phyloP scores from a whole-genome alignment of 1,140 invertebrate genomes.

The Diabrotica undecimpunctata region DNA sequence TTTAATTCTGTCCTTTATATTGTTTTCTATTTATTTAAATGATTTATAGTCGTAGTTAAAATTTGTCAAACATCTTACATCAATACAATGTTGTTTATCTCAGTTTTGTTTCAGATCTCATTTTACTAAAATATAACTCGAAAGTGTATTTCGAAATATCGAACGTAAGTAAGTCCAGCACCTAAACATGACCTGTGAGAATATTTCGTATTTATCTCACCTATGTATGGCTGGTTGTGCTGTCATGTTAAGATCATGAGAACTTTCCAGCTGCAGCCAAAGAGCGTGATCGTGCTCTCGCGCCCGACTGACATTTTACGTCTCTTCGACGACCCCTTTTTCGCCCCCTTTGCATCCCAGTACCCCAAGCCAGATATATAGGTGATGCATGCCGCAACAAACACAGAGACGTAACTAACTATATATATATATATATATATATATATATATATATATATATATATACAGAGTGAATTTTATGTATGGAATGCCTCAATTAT shows the following conservation, averaged over 20 bases:
- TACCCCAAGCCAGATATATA: neutral
- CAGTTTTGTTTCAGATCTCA: no score
- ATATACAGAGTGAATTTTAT: no score
- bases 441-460: no score
- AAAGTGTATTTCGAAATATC: no score
- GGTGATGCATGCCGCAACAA: slow-evolving; percentile 1
- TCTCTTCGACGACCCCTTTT: neutral
- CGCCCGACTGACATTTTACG: slow-evolving; percentile 28
- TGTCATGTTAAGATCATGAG: slow-evolving; percentile 30
- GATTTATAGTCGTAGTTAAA: no score
- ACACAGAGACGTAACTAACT: neutral
- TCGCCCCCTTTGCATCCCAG: neutral
- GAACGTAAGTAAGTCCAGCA: neutral
- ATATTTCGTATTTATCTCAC: slow-evolving; percentile 31
- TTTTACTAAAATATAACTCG: no score
- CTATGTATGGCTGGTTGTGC: slow-evolving; percentile 20
- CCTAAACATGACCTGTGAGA: slow-evolving; percentile 14
- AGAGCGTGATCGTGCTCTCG: slow-evolving; percentile 34
- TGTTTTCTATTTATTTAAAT: no score
- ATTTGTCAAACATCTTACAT: no score
- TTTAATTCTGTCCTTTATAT: no score
- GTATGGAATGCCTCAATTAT: no score
- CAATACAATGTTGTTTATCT: no score
- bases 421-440: neutral
- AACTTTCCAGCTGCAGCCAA: slow-evolving; percentile 31